Evolutionary conservation across 2,113 vertebrate species (phyloP).

Genomic region (Excalfactoria chinensis): DNA sequence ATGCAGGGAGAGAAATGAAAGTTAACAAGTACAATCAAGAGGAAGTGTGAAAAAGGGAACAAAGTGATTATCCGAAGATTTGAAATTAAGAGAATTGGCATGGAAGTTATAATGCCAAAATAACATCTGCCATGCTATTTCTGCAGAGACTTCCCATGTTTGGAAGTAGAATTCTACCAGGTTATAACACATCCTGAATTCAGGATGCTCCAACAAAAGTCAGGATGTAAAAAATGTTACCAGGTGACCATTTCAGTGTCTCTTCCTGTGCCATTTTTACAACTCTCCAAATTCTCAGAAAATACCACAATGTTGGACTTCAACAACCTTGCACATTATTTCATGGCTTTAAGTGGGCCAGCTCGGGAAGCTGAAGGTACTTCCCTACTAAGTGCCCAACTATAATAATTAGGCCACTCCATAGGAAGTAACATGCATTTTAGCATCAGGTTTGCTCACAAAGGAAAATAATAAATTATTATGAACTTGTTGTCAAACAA

Average conservation of each 20-base stretch:
- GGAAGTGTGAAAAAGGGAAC: background rate
- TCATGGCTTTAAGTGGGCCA: background rate
- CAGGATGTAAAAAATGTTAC: background rate
- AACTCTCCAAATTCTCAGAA: background rate
- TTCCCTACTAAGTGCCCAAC: background rate
- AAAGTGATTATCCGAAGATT: background rate
- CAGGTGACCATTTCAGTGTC: background rate
- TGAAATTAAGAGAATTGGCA: background rate
- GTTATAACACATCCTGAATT: background rate
- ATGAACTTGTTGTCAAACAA: background rate
- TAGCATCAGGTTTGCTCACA: background rate
- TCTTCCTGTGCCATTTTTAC: constrained; percentile 2
- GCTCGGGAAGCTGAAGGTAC: background rate
- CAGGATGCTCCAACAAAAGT: background rate
- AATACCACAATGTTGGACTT: background rate
- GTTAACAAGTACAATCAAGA: background rate
- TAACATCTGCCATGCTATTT: background rate
- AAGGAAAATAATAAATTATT: background rate
- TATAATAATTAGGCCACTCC: background rate
- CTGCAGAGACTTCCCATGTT: background rate
- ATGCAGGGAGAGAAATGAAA: background rate
- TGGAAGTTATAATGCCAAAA: background rate
- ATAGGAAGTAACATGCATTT: background rate
- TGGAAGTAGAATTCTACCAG: background rate
- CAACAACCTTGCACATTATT: background rate